Base-by-base conservation (phyloP, 2,113 vertebrate species). In the Gavia stellata region DNA sequence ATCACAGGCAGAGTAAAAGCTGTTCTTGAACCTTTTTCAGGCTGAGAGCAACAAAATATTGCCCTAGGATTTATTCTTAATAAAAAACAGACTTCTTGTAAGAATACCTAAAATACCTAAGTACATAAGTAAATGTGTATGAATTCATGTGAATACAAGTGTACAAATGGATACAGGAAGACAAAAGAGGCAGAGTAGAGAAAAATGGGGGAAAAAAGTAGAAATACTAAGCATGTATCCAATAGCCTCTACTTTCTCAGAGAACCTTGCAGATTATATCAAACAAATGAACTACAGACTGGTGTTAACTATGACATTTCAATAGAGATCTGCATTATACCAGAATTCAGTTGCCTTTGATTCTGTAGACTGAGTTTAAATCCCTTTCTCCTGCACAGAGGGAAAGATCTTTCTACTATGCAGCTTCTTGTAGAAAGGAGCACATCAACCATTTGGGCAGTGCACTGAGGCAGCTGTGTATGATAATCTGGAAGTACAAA, bases 1-100 rank as follows among this genome's bases (percentile, higher is more conserved):
- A 92, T 82, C 67, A 96, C 34, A 97, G 66, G 62, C 68, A 96
- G 73, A 81, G 61, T 70, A 95, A 84, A 96, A 97, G 47, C 73
- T 83, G 15, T 81, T 93, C 70, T 88, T 75, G 94, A 97, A 93
- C 47, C 31, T 91, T 97, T 96, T 92, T 94, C 93, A 97, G 86
- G 26, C 70, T 94, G 82, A 97, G 70, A 97, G 88, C 49, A 97
- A 90, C 67, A 94, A 86, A 86, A 89, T 88, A 81, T 73, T 62
- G 44, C 56, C 19, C 18, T 92, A 87, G 26, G 58, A 81, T 84
- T 94, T 90, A 63, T 63, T 94, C 92, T 92, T 70, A 82, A 94
- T 83, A 71, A 96, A 78, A 92, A 25, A 0, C 38, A 86, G 28
- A 34, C 26, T 83, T 86, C 67, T 93, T 86, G 42, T 36, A 81